phyloP scores from a whole-genome alignment of 2,113 vertebrate genomes.

The Gymnorhina tibicen region DNA sequence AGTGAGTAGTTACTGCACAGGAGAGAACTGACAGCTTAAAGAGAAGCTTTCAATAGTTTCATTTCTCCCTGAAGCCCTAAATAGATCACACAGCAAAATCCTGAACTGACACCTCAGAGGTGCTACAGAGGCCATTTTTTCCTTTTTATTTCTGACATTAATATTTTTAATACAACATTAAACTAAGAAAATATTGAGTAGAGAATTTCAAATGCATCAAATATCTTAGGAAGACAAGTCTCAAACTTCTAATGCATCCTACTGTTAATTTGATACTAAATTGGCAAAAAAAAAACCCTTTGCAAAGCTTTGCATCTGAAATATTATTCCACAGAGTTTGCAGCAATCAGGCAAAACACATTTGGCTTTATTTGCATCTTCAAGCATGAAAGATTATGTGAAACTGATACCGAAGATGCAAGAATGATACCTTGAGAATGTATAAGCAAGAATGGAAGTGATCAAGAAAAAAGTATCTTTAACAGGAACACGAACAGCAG shows the following conservation, averaged over 20 bases:
- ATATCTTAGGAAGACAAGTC: neutral
- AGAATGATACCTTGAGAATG: neutral
- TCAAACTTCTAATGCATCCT: neutral
- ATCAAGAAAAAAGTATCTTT: neutral
- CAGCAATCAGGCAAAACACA: neutral
- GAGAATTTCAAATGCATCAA: neutral
- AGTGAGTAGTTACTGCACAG: neutral
- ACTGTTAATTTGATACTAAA: neutral
- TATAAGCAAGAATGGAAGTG: neutral
- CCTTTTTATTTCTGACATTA: conserved; percentile 5
- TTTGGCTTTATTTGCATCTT: neutral
- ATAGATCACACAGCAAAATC: conserved; percentile 52
- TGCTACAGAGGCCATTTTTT: neutral
- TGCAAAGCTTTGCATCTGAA: neutral
- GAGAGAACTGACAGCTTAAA: conserved; percentile 32
- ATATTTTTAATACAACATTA: conserved; percentile 34
- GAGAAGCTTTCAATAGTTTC: conserved; percentile 18
- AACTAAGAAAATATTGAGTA: conserved; percentile 3
- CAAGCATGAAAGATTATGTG: neutral
- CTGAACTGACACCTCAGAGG: conserved; percentile 26
- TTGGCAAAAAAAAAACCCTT: neutral
- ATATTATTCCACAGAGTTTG: neutral
- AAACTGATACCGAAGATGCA: neutral
- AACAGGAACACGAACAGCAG: neutral
- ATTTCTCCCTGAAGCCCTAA: conserved; percentile 11